Base-by-base conservation (phyloP, 2,888 invertebrate species). In the Cheilosia grossa region DNA sequence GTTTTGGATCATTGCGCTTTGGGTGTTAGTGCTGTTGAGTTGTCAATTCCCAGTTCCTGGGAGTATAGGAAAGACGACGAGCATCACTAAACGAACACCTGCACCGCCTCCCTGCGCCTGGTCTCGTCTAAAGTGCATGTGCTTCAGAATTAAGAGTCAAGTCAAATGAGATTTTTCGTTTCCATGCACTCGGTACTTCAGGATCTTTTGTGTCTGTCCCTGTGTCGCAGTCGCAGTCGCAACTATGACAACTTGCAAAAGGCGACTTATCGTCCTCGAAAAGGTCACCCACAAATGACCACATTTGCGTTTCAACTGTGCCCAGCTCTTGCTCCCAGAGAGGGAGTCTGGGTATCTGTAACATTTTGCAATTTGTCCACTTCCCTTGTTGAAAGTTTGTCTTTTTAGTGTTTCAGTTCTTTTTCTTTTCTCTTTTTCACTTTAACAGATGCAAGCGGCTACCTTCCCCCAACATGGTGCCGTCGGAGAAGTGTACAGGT, bases 321-420 rank as follows among this genome's bases (percentile, higher is more conserved):
- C 13, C 73, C 17, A 7, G 17, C 19, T 17, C 17, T 44, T 2
- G 42, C 6, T 40, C n/a, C n/a, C n/a, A n/a, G n/a, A n/a, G n/a
- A n/a, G n/a, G n/a, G n/a, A n/a, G n/a, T 53, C 67, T 80, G 40
- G 75, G 66, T 85, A 75, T 81, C 75, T 81, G 75, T 72, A 77
- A 72, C 70, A 77, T 77, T 85, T 85, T 77, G 81, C 85, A 85
- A 85, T 85, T 81, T 85, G 85, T 85, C 81, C 72, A 67, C 81
- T 81, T 85, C 66, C 67, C 75, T 67, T 67, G 70, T 81, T 72
- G 85, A 61, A 85, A 81, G 81, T 85, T 85, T 81, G 81, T 81
- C 77, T 72, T 77, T 67, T 66, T 81, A 75, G 81, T 75, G 42
- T 66, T 74, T 69, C 37, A 19, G 69, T 42, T 59, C 15, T 2